Evolutionary conservation across 2,113 vertebrate species (phyloP), one percentile per base, ranked within the genome.

Genomic region (Cricetomys ansorgei): DNA sequence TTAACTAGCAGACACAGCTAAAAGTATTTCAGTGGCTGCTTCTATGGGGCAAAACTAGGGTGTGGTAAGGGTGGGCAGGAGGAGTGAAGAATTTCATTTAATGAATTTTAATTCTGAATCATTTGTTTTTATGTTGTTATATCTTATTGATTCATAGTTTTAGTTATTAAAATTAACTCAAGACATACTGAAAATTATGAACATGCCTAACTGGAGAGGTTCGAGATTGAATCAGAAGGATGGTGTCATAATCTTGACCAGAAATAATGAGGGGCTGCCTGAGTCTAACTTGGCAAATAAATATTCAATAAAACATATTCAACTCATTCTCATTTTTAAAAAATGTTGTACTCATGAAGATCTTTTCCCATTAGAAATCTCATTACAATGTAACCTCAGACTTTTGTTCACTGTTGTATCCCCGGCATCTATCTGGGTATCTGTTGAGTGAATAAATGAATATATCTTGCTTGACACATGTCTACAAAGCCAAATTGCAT

Each of bases 401-500:
- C 17, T 79, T 93, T 86, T 89, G 55, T 64, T 73, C 80, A 64
- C 27, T 94, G 64, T 50, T 57, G 4, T 88, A 43, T 89, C 31
- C n/a, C 9, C n/a, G 91, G n/a, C 40, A 92, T 77, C 34, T 67
- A 50, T 57, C 88, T 34, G 70, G 79, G 72, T 93, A 89, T 86
- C 84, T 86, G 45, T 55, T 53, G 11, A 96, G 16, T 93, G 75
- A 94, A 77, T 86, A 17, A 84, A 75, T 76, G 13, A 85, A 70
- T n/a, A 73, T 79, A 84, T 75, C 64, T 88, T 91, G 70, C 64
- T 88, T 91, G 70, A 80, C 62, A 81, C 43, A 81, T 69, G 88
- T 89, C 88, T 86, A 50, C 55, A 88, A 94, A 45, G 43, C 75
- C 69, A 92, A 75, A 77, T 92, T 88, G 45, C 37, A 65, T 79